Base-by-base conservation (phyloP, 2,888 invertebrate species). In the Chouioia cunea region DNA sequence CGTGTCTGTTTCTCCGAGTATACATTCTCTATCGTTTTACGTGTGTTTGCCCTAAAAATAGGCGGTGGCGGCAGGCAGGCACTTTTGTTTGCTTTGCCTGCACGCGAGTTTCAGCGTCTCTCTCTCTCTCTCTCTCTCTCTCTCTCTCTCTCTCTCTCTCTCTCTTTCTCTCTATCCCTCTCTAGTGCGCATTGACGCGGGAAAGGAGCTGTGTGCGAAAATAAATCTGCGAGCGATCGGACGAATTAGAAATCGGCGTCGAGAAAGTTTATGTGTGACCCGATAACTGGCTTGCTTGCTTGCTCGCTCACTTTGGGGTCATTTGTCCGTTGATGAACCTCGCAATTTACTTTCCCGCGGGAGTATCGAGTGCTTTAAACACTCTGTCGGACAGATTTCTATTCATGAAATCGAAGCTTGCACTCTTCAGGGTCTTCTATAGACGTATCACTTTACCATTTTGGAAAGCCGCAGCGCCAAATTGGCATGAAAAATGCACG, bases 231-330 rank as follows among this genome's bases (percentile, higher is more conserved):
- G 47, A 22, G 48, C 36, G 22, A 23, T 27, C 18, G 65, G 44
- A 44, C 23, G 65, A 58, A 58, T 65, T 65, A 65, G 65, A 65
- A 65, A 65, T 65, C 65, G 47, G n/a, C 65, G 56, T 6, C n/a
- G 52, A 52, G 52, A 52, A 52, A 52, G 52, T 20, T n/a, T 3
- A 1, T n/a, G 8, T n/a, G 48, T n/a, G 48, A 16, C 62, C 50
- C 50, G 43, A 15, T 6, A 23, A 36, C 36, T 10, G 36, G 3
- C 27, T 27, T 27, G 27, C n/a, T n/a, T n/a, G n/a, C n/a, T n/a
- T n/a, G n/a, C n/a, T n/a, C n/a, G n/a, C n/a, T n/a, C n/a, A 6
- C 36, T 36, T 36, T 23, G 36, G 60, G 36, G 22, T 44, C 36
- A 60, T 60, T 60, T 60, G 60, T 60, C 60, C 46, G 14, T 2